Percentiles rank a stretch among this genome's conserved stretches.
phyloP scores from a whole-genome alignment of 2,797 vertebrate species.

The Paguma larvata region DNA sequence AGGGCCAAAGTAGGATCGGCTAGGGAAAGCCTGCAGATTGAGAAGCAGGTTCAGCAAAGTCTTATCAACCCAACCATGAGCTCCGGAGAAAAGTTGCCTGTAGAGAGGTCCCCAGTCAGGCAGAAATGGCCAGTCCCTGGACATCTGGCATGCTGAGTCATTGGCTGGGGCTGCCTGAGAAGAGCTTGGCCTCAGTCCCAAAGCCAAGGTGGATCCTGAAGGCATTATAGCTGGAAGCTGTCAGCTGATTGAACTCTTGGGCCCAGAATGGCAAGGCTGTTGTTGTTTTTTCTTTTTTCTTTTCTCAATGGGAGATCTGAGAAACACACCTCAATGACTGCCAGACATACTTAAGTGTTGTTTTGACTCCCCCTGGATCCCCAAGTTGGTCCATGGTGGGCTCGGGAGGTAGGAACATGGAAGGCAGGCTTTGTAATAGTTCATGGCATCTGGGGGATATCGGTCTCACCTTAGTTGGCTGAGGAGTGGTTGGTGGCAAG shows the following conservation, averaged over 20 bases:
- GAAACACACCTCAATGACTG: neutral
- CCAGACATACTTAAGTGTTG: neutral
- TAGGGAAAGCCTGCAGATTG: neutral
- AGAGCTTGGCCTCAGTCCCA: neutral
- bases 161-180: neutral
- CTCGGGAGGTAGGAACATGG: neutral
- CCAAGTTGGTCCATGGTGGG: neutral
- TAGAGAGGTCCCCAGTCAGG: neutral
- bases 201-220: neutral
- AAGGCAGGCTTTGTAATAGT: neutral
- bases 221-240: neutral
- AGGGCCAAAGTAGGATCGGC: neutral
- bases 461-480: neutral
- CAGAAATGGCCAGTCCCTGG: conserved; percentile 30
- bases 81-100: neutral
- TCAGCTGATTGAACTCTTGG: neutral
- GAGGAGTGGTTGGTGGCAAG: conserved; percentile 24
- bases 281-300: neutral
- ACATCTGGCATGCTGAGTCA: neutral
- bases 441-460: neutral
- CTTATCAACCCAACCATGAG: neutral
- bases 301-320: conserved; percentile 31
- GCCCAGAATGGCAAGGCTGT: neutral
- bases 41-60: neutral
- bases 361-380: neutral